Percentiles rank a stretch among this genome's conserved stretches.
Conservation (phyloP, 35 echinoderm and acorn worm genomes). For the Apostichopus parvimensis region DNA sequence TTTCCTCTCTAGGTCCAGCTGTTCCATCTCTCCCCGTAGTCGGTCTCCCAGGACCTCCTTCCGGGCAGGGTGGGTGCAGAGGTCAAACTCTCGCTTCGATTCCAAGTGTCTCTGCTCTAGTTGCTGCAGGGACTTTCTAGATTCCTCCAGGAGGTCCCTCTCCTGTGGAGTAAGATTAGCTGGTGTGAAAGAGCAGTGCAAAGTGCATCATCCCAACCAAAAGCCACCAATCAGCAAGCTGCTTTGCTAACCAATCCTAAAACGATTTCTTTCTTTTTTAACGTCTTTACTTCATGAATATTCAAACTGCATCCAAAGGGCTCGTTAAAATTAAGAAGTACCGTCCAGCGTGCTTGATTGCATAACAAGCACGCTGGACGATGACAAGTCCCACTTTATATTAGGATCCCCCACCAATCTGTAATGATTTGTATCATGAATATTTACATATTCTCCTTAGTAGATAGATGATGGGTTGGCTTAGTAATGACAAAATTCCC, state of each 20-base stretch:
- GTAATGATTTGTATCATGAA: too few species aligned
- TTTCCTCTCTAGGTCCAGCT: conserved; percentile 86
- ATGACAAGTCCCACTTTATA: too few species aligned
- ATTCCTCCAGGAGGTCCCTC: conserved; percentile 66
- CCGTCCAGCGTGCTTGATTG: too few species aligned
- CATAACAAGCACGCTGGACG: too few species aligned
- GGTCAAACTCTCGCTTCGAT: conserved; percentile 65
- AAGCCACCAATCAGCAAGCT: conserved; percentile 42
- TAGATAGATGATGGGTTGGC: too few species aligned
- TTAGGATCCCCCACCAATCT: too few species aligned
- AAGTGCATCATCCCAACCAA: conserved; percentile 16
- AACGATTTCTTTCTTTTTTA: not conserved
- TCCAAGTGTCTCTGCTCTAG: conserved; percentile 75
- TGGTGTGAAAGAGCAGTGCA: not conserved
- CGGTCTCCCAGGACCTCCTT: conserved; percentile 57
- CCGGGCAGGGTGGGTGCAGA: conserved; percentile 24
- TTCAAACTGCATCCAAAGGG: too few species aligned
- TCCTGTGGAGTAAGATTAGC: conserved; percentile 60
- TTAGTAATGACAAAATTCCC: too few species aligned
- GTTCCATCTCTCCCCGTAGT: conserved; percentile 58
- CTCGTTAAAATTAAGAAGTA: too few species aligned
- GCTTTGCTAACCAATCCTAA: not conserved
- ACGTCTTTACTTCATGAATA: not conserved
- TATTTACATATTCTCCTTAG: too few species aligned
- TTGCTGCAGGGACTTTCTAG: conserved; percentile 56